Percentiles rank a stretch among this genome's conserved stretches.
Evolutionary conservation across 2,113 vertebrate species (phyloP).

Genomic region (Chloropsis hardwickii): DNA sequence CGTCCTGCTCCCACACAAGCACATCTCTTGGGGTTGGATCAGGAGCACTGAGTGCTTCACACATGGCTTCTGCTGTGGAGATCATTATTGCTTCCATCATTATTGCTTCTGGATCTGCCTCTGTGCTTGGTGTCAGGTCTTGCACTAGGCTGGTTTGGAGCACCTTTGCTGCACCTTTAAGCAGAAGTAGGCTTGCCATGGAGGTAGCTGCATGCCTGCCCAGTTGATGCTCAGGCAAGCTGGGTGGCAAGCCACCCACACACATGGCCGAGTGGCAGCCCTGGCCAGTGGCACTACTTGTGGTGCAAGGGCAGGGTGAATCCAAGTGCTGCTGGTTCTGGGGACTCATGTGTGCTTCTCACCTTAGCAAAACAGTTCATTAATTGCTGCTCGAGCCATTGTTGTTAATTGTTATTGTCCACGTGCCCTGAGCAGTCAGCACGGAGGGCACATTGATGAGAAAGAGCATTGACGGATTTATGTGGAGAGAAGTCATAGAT

Average conservation of each 20-base stretch:
- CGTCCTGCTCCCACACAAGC: not conserved
- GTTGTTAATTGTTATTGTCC: not conserved
- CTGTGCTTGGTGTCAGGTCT: not conserved
- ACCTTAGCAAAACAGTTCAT: not conserved
- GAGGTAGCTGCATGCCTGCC: accelerated
- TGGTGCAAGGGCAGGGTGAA: not conserved
- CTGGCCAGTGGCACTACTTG: accelerated
- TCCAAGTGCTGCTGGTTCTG: not conserved
- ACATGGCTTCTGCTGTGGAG: not conserved
- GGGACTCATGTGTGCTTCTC: accelerated
- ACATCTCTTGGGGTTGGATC: not conserved
- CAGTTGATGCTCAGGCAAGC: not conserved
- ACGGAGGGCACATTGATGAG: not conserved
- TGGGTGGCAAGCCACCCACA: not conserved
- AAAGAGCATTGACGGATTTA: not conserved
- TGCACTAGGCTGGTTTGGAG: not conserved
- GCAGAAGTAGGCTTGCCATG: not conserved
- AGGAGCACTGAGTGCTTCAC: not conserved
- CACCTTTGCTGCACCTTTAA: not conserved
- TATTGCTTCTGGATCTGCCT: not conserved
- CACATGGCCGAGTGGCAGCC: not conserved
- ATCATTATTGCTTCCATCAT: accelerated
- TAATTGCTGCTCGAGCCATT: not conserved
- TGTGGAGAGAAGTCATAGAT: constrained; percentile 7
- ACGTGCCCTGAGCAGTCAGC: accelerated